Evolutionary conservation across 2,797 vertebrate genomes (phyloP).

Genomic region (Darevskia mixta): DNA sequence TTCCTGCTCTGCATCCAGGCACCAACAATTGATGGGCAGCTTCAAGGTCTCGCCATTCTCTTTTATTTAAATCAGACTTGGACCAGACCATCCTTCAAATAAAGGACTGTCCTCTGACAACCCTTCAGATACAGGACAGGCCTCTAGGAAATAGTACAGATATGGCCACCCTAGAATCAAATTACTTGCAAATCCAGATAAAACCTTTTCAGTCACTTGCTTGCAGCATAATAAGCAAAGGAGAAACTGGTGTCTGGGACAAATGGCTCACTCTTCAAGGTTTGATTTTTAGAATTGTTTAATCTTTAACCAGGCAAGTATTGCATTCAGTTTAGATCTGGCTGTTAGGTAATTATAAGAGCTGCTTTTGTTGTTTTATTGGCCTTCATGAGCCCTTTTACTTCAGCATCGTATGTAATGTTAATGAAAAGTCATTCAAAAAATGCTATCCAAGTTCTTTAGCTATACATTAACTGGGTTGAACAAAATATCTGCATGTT

Average conservation of each 20-base stretch:
- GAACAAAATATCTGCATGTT: slow-evolving; percentile 59
- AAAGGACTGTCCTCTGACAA: background rate
- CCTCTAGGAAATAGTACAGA: background rate
- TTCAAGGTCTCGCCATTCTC: too few relatives aligned
- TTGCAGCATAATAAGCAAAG: slow-evolving; percentile 62
- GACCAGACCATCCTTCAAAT: background rate
- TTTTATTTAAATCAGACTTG: too few relatives aligned
- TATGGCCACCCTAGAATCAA: slow-evolving; percentile 14
- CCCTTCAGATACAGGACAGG: too few relatives aligned
- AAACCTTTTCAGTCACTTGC: slow-evolving; percentile 33
- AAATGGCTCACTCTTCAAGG: slow-evolving; percentile 68
- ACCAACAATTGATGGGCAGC: too few relatives aligned
- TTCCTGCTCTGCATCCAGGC: too few relatives aligned
- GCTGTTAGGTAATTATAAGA: slow-evolving; percentile 75
- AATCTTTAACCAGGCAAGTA: slow-evolving; percentile 80
- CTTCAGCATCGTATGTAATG: slow-evolving; percentile 68
- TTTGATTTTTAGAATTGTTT: slow-evolving; percentile 71
- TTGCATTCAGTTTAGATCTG: slow-evolving; percentile 70
- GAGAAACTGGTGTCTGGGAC: slow-evolving; percentile 68
- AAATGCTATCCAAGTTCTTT: slow-evolving; percentile 83
- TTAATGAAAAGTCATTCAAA: slow-evolving; percentile 79
- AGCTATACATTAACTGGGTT: slow-evolving; percentile 72
- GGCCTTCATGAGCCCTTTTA: slow-evolving; percentile 69
- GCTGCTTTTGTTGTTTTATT: slow-evolving; percentile 73
- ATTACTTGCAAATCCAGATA: slow-evolving; percentile 23